Conservation (phyloP, 1,140 invertebrate species). For the Drosophila tsacasi region DNA sequence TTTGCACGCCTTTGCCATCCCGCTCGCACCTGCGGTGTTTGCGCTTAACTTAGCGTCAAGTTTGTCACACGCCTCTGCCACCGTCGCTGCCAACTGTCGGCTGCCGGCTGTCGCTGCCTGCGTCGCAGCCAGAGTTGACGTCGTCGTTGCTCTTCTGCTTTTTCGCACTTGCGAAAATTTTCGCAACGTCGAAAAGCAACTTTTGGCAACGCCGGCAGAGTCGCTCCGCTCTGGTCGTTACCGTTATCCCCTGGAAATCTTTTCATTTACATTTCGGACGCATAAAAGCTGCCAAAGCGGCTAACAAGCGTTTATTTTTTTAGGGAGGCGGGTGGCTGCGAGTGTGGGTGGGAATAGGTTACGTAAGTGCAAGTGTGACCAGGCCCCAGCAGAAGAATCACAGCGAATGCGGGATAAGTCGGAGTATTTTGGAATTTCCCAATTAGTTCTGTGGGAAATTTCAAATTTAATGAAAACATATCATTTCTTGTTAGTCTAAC, state of each 20-base stretch:
- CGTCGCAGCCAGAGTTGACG: slow-evolving; percentile 13
- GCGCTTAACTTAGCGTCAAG: slow-evolving; percentile 78
- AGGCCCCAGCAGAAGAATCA: neutral
- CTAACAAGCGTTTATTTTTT: slow-evolving; percentile 71
- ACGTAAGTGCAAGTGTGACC: slow-evolving; percentile 17
- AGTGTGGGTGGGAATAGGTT: slow-evolving; percentile 5
- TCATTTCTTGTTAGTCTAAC: neutral
- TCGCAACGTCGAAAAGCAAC: slow-evolving; percentile 28
- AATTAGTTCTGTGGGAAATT: neutral
- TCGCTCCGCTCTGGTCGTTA: slow-evolving; percentile 6
- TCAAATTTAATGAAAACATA: neutral
- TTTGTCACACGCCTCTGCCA: slow-evolving; percentile 70
- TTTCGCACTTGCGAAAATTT: slow-evolving; percentile 71
- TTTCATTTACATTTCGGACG: slow-evolving; percentile 73
- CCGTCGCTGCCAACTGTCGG: neutral
- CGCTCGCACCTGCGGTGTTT: slow-evolving; percentile 62
- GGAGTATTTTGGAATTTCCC: neutral
- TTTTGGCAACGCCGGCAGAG: slow-evolving; percentile 21
- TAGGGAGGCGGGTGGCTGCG: neutral
- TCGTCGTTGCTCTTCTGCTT: slow-evolving; percentile 64
- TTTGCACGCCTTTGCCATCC: slow-evolving; percentile 75
- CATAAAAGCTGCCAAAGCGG: slow-evolving; percentile 77
- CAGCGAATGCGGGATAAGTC: neutral
- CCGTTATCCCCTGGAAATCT: slow-evolving; percentile 53
- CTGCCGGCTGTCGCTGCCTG: slow-evolving; percentile 12